phyloP scores from a whole-genome alignment of 2,888 invertebrate genomes.

The Cylindroiulus punctatus region DNA sequence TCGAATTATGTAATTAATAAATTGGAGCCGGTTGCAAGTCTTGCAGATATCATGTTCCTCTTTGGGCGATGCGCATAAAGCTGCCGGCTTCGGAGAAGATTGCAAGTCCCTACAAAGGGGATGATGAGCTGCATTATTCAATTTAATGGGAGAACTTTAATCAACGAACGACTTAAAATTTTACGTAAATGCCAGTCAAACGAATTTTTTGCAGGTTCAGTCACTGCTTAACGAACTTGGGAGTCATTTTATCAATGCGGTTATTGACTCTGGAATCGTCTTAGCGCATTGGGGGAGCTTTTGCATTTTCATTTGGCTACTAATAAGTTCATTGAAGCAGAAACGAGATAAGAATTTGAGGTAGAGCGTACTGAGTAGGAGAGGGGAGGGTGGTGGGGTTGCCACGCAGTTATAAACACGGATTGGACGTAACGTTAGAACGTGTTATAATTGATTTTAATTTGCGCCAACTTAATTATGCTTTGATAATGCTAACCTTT shows the following conservation, averaged over 20 bases:
- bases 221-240: too few species aligned
- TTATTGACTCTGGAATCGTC: not conserved
- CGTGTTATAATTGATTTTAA: conserved; percentile 28
- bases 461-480: conserved; percentile 25
- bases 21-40: not conserved
- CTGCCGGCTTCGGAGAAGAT: not conserved
- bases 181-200: too few species aligned
- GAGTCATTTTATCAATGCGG: not conserved
- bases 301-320: not conserved
- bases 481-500: conserved; percentile 34
- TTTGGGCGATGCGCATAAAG: not conserved
- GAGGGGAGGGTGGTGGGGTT: not conserved
- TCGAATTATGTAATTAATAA: not conserved
- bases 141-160: too few species aligned
- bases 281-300: not conserved
- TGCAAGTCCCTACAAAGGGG: not conserved
- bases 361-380: not conserved
- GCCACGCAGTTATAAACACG: not conserved
- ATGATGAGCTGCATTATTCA: too few species aligned
- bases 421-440: not conserved
- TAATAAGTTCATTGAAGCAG: not conserved
- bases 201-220: too few species aligned
- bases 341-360: not conserved
- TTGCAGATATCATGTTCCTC: not conserved
- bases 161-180: too few species aligned